These are phyloP conservation scores for Solenopsis fugax DNA, from an alignment of 1,140 invertebrate genomes.

Conservation along the genomic window DNA sequence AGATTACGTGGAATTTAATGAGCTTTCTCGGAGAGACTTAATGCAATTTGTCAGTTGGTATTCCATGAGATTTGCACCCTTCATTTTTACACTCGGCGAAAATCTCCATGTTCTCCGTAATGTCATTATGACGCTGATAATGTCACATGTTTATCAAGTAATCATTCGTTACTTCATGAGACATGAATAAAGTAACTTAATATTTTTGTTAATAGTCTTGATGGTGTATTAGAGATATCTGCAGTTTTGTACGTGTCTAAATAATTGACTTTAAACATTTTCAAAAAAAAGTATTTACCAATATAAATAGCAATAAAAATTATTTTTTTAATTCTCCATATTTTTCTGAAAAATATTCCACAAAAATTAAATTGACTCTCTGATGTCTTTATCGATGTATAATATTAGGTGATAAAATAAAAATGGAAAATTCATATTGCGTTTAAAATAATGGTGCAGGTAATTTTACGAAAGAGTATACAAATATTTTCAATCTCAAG, in stretches of 20 bases:
- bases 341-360: neutral
- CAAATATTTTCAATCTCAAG: neutral
- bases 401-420: neutral
- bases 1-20: slow-evolving; percentile 52
- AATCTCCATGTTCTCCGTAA: neutral
- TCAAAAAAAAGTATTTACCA: neutral
- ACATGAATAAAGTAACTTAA: neutral
- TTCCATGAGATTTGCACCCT: slow-evolving; percentile 28
- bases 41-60: slow-evolving; percentile 32
- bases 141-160: neutral
- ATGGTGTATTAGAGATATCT: neutral
- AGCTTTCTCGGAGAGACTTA: slow-evolving; percentile 42
- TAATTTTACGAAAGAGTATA: neutral
- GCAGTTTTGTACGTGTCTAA: neutral
- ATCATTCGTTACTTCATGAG: neutral
- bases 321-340: neutral
- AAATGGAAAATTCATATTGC: neutral
- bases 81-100: neutral
- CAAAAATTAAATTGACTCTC: neutral
- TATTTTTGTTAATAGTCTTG: neutral
- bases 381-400: neutral
- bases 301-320: neutral
- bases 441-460: neutral
- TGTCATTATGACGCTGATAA: neutral
- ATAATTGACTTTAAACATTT: neutral